Evolutionary conservation across 2,113 vertebrate genomes (phyloP).

Genomic region (Stomatorhinus ivindoensis): DNA sequence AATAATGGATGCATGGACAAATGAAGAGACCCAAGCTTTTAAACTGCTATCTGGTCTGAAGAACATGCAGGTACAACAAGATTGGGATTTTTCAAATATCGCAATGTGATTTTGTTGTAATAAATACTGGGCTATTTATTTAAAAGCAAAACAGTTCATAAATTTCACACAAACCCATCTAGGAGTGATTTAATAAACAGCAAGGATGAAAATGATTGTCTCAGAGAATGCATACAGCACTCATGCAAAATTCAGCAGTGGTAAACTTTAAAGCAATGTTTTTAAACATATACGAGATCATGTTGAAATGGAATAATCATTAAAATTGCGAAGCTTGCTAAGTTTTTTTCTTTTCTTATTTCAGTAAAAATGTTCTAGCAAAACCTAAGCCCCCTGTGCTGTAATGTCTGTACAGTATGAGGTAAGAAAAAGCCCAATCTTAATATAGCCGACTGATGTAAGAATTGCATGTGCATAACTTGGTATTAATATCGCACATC

Average conservation of each 20-base stretch:
- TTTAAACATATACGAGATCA: background rate
- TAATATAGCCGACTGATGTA: background rate
- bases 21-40: background rate
- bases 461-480: background rate
- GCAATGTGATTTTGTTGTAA: background rate
- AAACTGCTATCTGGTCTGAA: background rate
- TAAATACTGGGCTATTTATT: background rate
- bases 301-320: background rate
- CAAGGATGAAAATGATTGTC: background rate
- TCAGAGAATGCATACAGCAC: background rate
- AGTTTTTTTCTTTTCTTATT: background rate
- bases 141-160: background rate
- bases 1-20: background rate
- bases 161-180: background rate
- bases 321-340: background rate
- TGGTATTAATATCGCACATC: background rate
- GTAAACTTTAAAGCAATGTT: background rate
- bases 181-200: background rate
- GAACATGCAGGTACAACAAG: background rate
- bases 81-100: background rate
- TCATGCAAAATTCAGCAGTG: background rate
- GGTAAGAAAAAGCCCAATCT: background rate
- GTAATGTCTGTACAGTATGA: background rate
- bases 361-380: background rate
- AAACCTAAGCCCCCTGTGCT: background rate